Conservation (phyloP, 2,888 invertebrate genomes). For the Drosophila colorata region DNA sequence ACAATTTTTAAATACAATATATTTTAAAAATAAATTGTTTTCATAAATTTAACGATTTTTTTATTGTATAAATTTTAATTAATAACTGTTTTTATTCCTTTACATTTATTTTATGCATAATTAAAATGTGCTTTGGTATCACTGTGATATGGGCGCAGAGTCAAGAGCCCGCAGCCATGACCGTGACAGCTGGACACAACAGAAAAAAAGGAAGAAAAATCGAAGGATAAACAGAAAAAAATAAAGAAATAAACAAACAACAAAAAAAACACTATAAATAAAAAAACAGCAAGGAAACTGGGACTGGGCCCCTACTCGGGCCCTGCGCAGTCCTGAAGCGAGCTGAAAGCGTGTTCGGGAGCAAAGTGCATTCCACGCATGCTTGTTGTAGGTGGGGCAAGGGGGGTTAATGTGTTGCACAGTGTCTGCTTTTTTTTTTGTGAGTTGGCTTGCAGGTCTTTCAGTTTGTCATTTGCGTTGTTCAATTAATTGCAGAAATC, state of each 20-base stretch:
- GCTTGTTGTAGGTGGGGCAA: constrained; percentile 1
- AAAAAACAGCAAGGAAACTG: constrained; percentile 16
- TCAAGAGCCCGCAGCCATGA: constrained; percentile 56
- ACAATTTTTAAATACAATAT: too few species aligned
- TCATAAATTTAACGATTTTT: too few species aligned
- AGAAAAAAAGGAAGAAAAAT: constrained; percentile 30
- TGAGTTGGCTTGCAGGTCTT: constrained; percentile 29
- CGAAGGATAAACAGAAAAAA: constrained; percentile 37
- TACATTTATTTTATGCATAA: background rate
- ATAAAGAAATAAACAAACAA: background rate
- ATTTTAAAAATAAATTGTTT: too few species aligned
- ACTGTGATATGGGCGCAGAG: constrained; percentile 32
- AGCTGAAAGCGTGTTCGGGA: constrained; percentile 72
- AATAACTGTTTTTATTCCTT: too few species aligned
- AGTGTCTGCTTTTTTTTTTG: constrained; percentile 25
- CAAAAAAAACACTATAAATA: constrained; percentile 16
- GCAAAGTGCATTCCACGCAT: constrained; percentile 70
- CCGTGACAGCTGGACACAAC: constrained; percentile 63
- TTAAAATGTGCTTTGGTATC: constrained; percentile 2
- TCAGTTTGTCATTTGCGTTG: constrained; percentile 74
- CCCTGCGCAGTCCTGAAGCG: constrained; percentile 28
- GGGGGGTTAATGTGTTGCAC: constrained; percentile 17
- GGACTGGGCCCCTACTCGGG: too few species aligned
- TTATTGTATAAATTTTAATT: too few species aligned
- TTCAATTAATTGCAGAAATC: constrained; percentile 84